Base-by-base conservation (phyloP, 2,797 vertebrate species). In the Esox lucius region DNA sequence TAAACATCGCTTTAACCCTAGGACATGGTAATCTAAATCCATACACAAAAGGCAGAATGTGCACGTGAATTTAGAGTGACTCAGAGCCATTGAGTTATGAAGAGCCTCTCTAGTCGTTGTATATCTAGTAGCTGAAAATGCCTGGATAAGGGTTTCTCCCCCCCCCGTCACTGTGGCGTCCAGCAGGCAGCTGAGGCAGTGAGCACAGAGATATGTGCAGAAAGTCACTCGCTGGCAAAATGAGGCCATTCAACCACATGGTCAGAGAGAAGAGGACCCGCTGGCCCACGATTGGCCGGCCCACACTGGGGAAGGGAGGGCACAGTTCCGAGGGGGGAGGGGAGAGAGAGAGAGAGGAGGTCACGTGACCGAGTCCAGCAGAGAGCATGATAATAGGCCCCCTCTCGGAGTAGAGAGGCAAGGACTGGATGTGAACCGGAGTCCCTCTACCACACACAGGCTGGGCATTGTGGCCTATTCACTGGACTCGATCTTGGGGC, bases 401-500 rank as follows among this genome's bases (percentile, higher is more conserved):
- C 90, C 92, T 91, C 92, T 92, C 85, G 85, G 91, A 91, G 92
- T 67, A 77, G 88, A 91, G 91, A 90, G 89, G 91, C 87, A 85
- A n/a, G 90, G 90, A 87, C 92, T 95, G 93, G 93, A 93, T 87
- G 85, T 87, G 91, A 90, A 94, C 92, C 94, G 93, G 92, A 93
- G 91, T 83, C 91, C 87, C 92, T 92, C 88, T 92, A 91, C 92
- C 94, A 94, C 94, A 94, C 94, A 95, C 94, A 95, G 93, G 92
- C 92, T 83, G 89, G 76, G 88, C 91, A 92, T 95, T 95, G 94
- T 95, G 93, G 91, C 72, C 92, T 84, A 93, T 94, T 93, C 92
- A 93, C 85, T 85, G 88, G 86, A 92, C 91, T 93, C 94, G 92
- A 93, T 94, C 94, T 92, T 91, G 46, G 90, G 88, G 86, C 93